Percentiles rank a stretch among this genome's conserved stretches.
Evolutionary conservation across 2,797 vertebrate genomes (phyloP).

Genomic region (Cuculus canorus): DNA sequence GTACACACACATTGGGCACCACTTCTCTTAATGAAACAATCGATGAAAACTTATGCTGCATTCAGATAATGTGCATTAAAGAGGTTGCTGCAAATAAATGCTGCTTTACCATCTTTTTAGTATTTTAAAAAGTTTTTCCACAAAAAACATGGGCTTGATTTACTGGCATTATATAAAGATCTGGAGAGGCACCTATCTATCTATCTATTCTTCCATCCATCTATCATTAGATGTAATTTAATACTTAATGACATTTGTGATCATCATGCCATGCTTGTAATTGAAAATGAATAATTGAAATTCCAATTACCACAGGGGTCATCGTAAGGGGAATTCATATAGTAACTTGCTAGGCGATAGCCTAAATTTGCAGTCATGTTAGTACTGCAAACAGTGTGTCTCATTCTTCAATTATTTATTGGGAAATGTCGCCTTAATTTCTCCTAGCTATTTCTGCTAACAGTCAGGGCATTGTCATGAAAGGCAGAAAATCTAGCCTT

Average conservation of each 20-base stretch:
- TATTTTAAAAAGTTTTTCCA: conserved; percentile 15
- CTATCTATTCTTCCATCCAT: conserved; percentile 49
- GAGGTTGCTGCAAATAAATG: neutral
- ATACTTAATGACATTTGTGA: conserved; percentile 79
- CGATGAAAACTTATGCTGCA: neutral
- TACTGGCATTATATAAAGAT: conserved; percentile 44
- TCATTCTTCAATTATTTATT: conserved; percentile 70
- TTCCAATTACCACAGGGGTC: conserved; percentile 78
- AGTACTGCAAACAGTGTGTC: conserved; percentile 54
- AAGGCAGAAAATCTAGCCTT: conserved; percentile 1
- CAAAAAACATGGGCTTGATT: conserved; percentile 27
- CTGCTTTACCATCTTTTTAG: neutral
- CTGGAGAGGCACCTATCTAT: conserved; percentile 41
- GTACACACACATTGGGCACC: neutral
- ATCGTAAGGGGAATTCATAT: conserved; percentile 66
- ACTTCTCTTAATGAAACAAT: neutral
- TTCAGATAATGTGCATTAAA: neutral
- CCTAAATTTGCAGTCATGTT: conserved; percentile 66
- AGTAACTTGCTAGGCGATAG: conserved; percentile 67
- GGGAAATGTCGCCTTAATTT: conserved; percentile 27
- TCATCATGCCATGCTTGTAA: conserved; percentile 77
- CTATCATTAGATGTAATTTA: conserved; percentile 76
- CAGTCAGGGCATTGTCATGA: conserved; percentile 12
- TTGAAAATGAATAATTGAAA: conserved; percentile 84
- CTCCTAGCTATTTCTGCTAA: neutral